A percentile compares a stretch with the other conserved stretches of the same genome.
Evolutionary conservation across 1,140 invertebrate species (phyloP).

Genomic region (Bathynomus jamesi): DNA sequence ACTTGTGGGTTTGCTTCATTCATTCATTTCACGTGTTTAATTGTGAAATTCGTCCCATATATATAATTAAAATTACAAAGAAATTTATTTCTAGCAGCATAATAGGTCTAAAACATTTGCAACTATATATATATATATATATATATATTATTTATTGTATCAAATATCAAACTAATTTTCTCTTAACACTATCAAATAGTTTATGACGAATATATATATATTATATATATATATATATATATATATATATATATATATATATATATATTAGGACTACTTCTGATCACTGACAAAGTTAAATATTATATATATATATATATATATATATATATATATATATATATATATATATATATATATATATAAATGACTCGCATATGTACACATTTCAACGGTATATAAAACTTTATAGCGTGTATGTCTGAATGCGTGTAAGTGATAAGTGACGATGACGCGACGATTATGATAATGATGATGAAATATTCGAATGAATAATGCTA

Average conservation of each 20-base stretch:
- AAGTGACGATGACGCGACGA: too few relatives aligned
- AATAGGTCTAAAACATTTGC: neutral
- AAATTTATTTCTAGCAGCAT: neutral
- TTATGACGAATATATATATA: neutral
- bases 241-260: conserved; percentile 6
- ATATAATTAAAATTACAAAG: neutral
- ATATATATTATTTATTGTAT: neutral
- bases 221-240: conserved; percentile 7
- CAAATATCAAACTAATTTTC: neutral
- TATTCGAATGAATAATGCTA: too few relatives aligned
- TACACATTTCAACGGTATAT: too few relatives aligned
- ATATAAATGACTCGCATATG: neutral
- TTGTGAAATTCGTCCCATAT: too few relatives aligned
- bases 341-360: conserved; percentile 7
- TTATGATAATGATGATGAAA: too few relatives aligned
- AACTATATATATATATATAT: neutral
- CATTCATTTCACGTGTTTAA: too few relatives aligned
- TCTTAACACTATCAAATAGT: neutral
- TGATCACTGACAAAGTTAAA: neutral
- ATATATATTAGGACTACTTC: neutral
- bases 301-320: neutral
- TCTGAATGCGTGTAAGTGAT: too few relatives aligned
- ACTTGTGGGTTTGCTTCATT: too few relatives aligned
- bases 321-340: neutral
- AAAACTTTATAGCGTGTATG: too few relatives aligned